A percentile compares a stretch with the other conserved stretches of the same genome.
These are phyloP conservation scores for Eospalax fontanierii DNA, from an alignment of 2,797 vertebrate genomes.

Conservation along the genomic window DNA sequence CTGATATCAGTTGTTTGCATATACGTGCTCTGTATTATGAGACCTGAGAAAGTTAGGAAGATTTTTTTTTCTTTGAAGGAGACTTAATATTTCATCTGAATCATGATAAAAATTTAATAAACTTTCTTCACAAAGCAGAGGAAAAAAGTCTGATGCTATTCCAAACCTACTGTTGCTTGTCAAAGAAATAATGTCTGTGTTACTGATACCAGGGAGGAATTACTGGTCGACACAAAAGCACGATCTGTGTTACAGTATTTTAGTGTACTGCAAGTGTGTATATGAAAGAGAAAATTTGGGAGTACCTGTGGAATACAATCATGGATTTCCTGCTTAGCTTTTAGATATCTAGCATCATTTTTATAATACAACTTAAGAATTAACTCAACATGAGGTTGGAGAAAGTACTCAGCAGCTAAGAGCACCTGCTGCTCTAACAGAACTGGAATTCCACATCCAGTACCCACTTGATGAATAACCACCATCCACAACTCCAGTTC, in stretches of 20 bases:
- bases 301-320: not conserved
- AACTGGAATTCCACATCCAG: no score
- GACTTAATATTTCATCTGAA: constrained; percentile 64
- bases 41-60: not conserved
- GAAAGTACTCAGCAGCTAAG: no score
- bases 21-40: not conserved
- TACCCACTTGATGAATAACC: no score
- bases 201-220: not conserved
- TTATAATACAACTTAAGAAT: not conserved
- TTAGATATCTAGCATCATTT: not conserved
- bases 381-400: not conserved
- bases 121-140: not conserved
- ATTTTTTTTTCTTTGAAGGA: constrained; percentile 49
- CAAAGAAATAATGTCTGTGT: not conserved
- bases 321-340: not conserved
- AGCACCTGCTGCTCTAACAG: no score
- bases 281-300: not conserved
- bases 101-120: constrained; percentile 54
- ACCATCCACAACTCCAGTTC: no score
- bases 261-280: not conserved
- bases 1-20: not conserved
- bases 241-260: not conserved
- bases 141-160: not conserved
- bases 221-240: not conserved
- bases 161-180: not conserved